A percentile compares a stretch with the other conserved stretches of the same genome.
Evolutionary conservation across 1,140 invertebrate species (phyloP).

Genomic region (Brachionus rubens): DNA sequence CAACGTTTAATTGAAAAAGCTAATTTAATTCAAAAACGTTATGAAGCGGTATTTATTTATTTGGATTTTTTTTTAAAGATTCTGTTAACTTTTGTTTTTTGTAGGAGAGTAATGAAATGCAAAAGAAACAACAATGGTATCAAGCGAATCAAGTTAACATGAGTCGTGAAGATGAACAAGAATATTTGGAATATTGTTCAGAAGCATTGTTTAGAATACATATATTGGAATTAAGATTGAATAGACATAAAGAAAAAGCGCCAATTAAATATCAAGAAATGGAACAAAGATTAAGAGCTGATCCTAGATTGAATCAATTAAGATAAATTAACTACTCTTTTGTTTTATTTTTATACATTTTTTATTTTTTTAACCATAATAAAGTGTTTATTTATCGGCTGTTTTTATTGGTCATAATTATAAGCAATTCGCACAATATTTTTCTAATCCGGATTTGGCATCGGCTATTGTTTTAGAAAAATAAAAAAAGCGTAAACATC

Average conservation of each 20-base stretch:
- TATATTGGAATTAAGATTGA: constrained; percentile 56
- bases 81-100: neutral
- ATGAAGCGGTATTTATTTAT: constrained; percentile 56
- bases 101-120: constrained; percentile 58
- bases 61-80: neutral
- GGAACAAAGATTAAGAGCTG: constrained; percentile 56
- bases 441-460: too few species aligned
- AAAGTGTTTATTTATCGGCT: too few species aligned
- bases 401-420: too few species aligned
- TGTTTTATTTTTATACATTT: too few species aligned
- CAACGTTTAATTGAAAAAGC: constrained; percentile 60
- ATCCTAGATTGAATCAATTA: constrained; percentile 52
- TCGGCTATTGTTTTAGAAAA: too few species aligned
- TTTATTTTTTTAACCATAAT: too few species aligned
- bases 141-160: constrained; percentile 61
- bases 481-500: too few species aligned
- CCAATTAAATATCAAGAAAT: constrained; percentile 59
- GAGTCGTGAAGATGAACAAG: constrained; percentile 60
- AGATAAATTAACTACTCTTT: too few species aligned
- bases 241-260: constrained; percentile 60
- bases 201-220: constrained; percentile 61
- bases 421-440: too few species aligned
- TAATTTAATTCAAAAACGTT: constrained; percentile 60
- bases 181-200: constrained; percentile 60
- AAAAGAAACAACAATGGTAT: constrained; percentile 61